phyloP scores from a whole-genome alignment of 2,113 vertebrate genomes.

The Epinephelus cyanopodus region DNA sequence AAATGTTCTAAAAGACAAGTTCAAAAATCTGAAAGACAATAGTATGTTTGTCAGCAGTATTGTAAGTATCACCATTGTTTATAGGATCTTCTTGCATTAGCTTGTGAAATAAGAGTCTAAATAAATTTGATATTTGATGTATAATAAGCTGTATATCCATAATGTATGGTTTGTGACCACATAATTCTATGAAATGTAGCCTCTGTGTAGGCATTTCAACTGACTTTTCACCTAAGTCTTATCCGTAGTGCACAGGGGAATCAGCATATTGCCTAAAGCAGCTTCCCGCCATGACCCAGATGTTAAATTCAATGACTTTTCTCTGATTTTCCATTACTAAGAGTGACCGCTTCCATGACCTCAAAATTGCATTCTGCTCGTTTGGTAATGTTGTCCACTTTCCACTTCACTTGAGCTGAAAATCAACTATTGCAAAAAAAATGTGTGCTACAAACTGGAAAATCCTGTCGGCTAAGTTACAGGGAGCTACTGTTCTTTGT shows the following conservation, averaged over 20 bases:
- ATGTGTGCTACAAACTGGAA: constrained; percentile 32
- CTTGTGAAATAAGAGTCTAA: not conserved
- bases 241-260: constrained; percentile 4
- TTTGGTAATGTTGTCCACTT: constrained; percentile 13
- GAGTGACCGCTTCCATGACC: not conserved
- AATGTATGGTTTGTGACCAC: not conserved
- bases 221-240: not conserved
- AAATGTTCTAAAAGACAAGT: not conserved
- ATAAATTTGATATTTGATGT: not conserved
- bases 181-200: not conserved
- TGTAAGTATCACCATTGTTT: too few species aligned
- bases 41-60: too few species aligned
- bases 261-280: constrained; percentile 11
- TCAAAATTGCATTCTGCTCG: not conserved
- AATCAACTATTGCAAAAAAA: constrained; percentile 15
- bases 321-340: constrained; percentile 20
- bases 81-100: not conserved
- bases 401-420: constrained; percentile 1
- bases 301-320: constrained; percentile 47
- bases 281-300: constrained; percentile 32
- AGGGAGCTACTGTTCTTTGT: not conserved
- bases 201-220: not conserved
- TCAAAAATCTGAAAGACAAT: not conserved
- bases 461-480: constrained; percentile 7
- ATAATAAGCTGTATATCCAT: not conserved